Conservation (phyloP, 2,113 vertebrate species). For the Morphnarchus princeps region DNA sequence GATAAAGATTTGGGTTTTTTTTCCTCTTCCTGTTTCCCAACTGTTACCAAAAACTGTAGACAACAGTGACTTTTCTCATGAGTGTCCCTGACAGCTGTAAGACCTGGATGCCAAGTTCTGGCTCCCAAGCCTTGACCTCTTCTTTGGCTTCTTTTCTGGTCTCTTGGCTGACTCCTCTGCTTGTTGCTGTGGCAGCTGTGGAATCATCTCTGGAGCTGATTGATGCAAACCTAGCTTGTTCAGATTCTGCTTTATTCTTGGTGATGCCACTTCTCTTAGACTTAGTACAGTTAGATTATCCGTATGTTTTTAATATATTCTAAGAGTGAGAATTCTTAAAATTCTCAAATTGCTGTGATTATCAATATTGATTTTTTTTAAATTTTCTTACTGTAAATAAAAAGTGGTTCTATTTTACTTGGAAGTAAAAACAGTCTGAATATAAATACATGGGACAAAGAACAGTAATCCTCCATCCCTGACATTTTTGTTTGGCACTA, state of each 20-base stretch:
- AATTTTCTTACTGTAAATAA: neutral
- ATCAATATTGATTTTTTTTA: neutral
- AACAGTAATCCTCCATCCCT: neutral
- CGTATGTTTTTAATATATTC: neutral
- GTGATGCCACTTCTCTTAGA: neutral
- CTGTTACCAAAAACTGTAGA: neutral
- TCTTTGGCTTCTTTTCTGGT: neutral
- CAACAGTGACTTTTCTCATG: neutral
- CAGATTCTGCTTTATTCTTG: neutral
- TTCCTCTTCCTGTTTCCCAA: neutral
- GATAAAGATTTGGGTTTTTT: neutral
- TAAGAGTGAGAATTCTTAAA: neutral
- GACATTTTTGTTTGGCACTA: neutral
- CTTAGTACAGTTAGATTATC: neutral
- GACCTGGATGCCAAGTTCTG: slow-evolving; percentile 22
- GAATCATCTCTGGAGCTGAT: neutral
- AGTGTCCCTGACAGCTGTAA: slow-evolving; percentile 19
- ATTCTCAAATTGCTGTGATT: neutral
- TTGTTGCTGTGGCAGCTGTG: neutral
- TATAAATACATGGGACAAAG: neutral
- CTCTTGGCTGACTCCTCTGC: neutral
- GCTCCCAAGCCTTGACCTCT: neutral
- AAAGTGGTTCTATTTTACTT: neutral
- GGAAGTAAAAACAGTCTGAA: neutral
- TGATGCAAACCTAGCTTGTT: neutral